Evolutionary conservation across 2,113 vertebrate species (phyloP), one percentile per base, ranked within the genome.

Genomic region (Pao palembangensis): DNA sequence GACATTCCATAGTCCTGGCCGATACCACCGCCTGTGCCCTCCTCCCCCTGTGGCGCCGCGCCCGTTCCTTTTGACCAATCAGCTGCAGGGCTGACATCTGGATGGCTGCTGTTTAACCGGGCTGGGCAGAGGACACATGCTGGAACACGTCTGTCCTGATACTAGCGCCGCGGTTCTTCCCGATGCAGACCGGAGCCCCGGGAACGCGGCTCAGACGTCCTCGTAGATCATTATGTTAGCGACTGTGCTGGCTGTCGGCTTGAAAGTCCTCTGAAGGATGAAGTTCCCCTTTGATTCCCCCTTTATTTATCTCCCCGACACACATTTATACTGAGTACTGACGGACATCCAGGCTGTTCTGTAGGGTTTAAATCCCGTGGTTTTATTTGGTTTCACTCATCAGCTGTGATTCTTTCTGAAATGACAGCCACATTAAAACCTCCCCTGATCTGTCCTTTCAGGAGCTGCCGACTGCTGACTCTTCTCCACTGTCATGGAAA

Each of bases 401-500:
- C 2, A 12, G 7, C 42, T 6, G 10, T 43, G 7, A 43, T 7
- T 28, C 25, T 28, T 28, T 28, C 5, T 28, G 2, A 28, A 28
- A 28, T 28, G 25, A 28, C 25, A 5, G 42, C 10, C 10, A 6
- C 15, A 4, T 43, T 17, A 44, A 14, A 44, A 44, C 6, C 43
- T 13, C 16, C 14, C 51, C 23, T 55, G 34, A 38, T 38, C 34
- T 12, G 1, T 55, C 38, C 2, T 65, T 85, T 70, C 75, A 90
- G 87, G 71, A 81, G 59, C 51, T 69, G 69, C 71, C 61, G 64
- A 61, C 75, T 78, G 74, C 74, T 73, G 72, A 65, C 42, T 59
- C 74, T 61, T 58, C 50, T 54, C 71, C 53, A 21, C 65, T 77
- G 84, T 73, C 69, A 91, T 91, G 90, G 90, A 91, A 84, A 87